Percentiles rank a stretch among this genome's conserved stretches.
phyloP scores from a whole-genome alignment of 2,888 invertebrate species.

The Cheilosia soror region DNA sequence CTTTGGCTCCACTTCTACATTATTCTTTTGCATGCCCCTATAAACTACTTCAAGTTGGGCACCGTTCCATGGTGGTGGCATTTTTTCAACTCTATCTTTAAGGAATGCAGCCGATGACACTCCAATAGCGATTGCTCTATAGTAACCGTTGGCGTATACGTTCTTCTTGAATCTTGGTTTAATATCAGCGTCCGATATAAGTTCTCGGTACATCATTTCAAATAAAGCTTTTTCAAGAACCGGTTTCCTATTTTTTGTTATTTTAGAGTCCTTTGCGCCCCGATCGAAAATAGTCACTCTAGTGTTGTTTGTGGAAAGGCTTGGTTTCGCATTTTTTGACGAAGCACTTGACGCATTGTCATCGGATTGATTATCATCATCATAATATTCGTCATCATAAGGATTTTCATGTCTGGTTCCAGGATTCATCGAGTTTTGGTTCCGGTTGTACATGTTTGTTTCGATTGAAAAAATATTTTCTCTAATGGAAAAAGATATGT shows the following conservation, averaged over 20 bases:
- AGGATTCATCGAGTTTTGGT: too few relatives aligned
- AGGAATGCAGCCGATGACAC: slow-evolving; percentile 20
- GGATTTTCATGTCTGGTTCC: too few relatives aligned
- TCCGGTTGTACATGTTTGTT: too few relatives aligned
- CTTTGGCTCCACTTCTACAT: too few relatives aligned
- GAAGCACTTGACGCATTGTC: neutral
- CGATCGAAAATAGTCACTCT: neutral
- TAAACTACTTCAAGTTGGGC: slow-evolving; percentile 21
- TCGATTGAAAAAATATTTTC: too few relatives aligned
- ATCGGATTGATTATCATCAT: too few relatives aligned
- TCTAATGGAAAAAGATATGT: too few relatives aligned
- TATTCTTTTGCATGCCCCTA: neutral
- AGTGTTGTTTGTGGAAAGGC: neutral
- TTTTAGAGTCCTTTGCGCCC: neutral
- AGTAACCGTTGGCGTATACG: neutral
- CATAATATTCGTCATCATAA: too few relatives aligned
- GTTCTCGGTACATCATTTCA: slow-evolving; percentile 36
- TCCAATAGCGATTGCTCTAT: neutral
- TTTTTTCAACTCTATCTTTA: slow-evolving; percentile 20
- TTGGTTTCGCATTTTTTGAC: neutral
- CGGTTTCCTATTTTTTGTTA: neutral
- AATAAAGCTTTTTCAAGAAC: neutral
- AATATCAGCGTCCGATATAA: slow-evolving; percentile 26
- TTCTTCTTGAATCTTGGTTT: slow-evolving; percentile 16
- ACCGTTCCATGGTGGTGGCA: slow-evolving; percentile 35